Percentiles rank a stretch among this genome's conserved stretches.
Conservation (phyloP, 1,140 invertebrate species). For the Vanessa atalanta region DNA sequence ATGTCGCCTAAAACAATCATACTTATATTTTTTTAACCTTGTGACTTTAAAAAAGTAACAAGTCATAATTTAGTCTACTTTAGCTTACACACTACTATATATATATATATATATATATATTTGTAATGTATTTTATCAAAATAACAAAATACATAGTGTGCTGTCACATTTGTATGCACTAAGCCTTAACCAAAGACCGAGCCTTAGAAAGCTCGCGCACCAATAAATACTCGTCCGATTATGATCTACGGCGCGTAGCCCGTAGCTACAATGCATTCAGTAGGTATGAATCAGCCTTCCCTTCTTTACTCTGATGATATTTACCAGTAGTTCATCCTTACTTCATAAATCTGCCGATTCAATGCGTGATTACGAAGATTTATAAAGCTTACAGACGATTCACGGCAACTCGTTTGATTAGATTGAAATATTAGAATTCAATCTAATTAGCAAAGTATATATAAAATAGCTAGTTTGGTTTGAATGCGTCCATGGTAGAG, state of each 20-base stretch:
- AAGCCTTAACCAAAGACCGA: slow-evolving; percentile 55
- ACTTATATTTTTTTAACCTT: no score
- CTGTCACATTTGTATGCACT: slow-evolving; percentile 59
- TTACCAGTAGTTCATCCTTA: slow-evolving; percentile 60
- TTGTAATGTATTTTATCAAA: slow-evolving; percentile 1
- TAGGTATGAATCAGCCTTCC: slow-evolving; percentile 55
- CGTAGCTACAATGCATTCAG: slow-evolving; percentile 68
- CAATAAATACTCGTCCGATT: slow-evolving; percentile 79
- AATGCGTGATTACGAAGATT: slow-evolving; percentile 54
- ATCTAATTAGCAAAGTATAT: slow-evolving; percentile 19
- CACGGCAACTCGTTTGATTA: slow-evolving; percentile 1
- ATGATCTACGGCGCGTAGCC: slow-evolving; percentile 79
- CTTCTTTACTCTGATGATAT: slow-evolving; percentile 53
- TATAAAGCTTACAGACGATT: slow-evolving; percentile 37
- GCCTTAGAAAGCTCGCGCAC: slow-evolving; percentile 74
- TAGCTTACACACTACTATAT: no score
- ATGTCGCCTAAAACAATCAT: not conserved
- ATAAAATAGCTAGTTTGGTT: slow-evolving; percentile 20
- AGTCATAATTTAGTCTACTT: no score
- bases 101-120: no score
- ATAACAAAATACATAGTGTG: slow-evolving; percentile 53
- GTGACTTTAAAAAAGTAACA: no score
- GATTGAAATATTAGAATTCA: slow-evolving; percentile 30
- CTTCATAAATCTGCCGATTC: slow-evolving; percentile 58
- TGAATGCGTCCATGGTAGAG: slow-evolving; percentile 33